phyloP scores from a whole-genome alignment of 2,888 invertebrate species.

The Thymelicus acteon region DNA sequence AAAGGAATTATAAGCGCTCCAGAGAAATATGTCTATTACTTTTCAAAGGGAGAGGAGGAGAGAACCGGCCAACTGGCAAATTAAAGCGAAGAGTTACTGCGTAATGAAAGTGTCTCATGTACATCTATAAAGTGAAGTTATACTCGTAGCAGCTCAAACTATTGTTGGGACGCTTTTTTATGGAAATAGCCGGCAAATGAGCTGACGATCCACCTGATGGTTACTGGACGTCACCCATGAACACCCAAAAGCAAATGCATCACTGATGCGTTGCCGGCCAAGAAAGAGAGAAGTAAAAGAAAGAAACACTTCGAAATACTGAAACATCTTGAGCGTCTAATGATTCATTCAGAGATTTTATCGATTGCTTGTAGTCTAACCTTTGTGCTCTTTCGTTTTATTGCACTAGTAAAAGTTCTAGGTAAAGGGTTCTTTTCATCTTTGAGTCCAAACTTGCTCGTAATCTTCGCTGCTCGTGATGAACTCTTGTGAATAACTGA shows the following conservation, averaged over 20 bases:
- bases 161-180: conserved; percentile 1
- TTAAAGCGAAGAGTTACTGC: conserved; percentile 34
- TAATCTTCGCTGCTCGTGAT: too few species aligned
- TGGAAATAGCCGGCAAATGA: background rate
- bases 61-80: conserved; percentile 34
- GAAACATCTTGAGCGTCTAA: conserved; percentile 11
- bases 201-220: too few species aligned
- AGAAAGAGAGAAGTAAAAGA: too few species aligned
- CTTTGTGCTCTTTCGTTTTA: background rate
- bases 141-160: conserved; percentile 32
- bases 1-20: conserved; percentile 34
- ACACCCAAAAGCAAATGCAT: too few species aligned
- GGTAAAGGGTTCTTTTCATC: too few species aligned
- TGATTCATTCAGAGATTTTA: background rate
- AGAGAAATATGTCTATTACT: conserved; percentile 36
- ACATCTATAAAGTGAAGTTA: conserved; percentile 35
- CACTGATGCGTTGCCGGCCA: too few species aligned
- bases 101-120: conserved; percentile 37
- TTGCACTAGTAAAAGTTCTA: too few species aligned
- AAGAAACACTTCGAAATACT: conserved; percentile 15
- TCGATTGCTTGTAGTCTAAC: background rate
- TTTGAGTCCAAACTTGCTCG: too few species aligned
- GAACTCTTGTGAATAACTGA: too few species aligned
- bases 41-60: conserved; percentile 26
- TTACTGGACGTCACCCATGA: too few species aligned